A percentile compares a stretch with the other conserved stretches of the same genome.
Conservation (phyloP, 1,140 invertebrate genomes). For the Arion vulgaris region DNA sequence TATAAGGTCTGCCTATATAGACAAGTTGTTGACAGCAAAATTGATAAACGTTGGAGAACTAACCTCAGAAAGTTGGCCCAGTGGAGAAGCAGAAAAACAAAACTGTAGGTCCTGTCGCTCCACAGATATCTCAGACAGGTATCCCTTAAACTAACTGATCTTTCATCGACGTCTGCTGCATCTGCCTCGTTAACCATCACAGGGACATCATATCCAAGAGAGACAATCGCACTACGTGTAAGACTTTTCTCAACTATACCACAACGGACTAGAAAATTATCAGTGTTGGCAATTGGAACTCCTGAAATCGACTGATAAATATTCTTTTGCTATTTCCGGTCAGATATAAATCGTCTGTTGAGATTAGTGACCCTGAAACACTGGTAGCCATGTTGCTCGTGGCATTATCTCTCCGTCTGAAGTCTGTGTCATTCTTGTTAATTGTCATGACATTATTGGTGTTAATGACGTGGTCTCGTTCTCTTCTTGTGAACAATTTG, state of each 20-base stretch:
- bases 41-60: no score
- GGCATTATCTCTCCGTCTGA: neutral
- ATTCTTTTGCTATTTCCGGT: neutral
- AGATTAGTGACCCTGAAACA: neutral
- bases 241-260: neutral
- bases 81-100: neutral
- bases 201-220: neutral
- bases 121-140: neutral
- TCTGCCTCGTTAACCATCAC: neutral
- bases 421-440: neutral
- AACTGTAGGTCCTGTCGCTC: neutral
- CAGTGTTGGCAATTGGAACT: neutral
- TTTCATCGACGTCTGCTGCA: neutral
- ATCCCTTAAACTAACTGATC: neutral
- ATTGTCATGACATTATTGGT: neutral
- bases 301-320: neutral
- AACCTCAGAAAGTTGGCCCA: neutral
- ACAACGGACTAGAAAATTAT: neutral
- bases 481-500: neutral
- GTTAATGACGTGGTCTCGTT: neutral
- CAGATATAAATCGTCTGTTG: neutral
- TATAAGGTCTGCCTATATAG: no score
- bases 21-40: no score
- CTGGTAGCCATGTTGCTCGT: neutral
- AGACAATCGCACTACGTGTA: neutral